These are phyloP conservation scores for Phymanthus crucifer DNA, from an alignment of 92 coral and sea anemone species.

Conservation along the genomic window DNA sequence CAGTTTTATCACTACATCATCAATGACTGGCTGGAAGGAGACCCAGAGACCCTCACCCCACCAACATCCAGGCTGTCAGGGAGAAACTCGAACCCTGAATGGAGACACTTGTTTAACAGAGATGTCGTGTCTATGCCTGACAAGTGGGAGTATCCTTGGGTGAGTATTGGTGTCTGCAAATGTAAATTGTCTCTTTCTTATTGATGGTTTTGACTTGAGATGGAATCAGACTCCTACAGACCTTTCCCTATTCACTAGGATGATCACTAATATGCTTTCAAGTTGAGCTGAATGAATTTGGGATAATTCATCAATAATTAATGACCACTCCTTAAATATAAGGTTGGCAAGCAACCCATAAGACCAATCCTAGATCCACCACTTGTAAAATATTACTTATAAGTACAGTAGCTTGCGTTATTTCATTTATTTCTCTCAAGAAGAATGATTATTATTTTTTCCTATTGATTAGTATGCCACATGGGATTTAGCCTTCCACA, in stretches of 20 bases:
- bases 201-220: too few relatives aligned
- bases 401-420: too few relatives aligned
- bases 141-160: constrained; percentile 97
- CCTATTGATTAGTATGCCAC: constrained; percentile 68
- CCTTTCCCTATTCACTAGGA: too few relatives aligned
- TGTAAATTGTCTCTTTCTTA: background rate
- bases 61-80: constrained; percentile 67
- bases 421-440: background rate
- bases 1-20: constrained; percentile 88
- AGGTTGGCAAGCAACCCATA: too few relatives aligned
- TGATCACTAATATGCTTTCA: too few relatives aligned
- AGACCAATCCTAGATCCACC: too few relatives aligned
- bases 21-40: constrained; percentile 82
- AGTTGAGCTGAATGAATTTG: too few relatives aligned
- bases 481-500: constrained; percentile 91
- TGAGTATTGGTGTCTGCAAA: constrained; percentile 26
- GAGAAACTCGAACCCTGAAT: constrained; percentile 72
- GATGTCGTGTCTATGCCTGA: constrained; percentile 88
- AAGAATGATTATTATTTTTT: background rate
- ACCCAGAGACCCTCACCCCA: constrained; percentile 68
- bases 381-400: too few relatives aligned
- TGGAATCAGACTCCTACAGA: too few relatives aligned
- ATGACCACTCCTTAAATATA: too few relatives aligned
- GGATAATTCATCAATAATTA: too few relatives aligned
- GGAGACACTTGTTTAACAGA: constrained; percentile 76